Evolutionary conservation across 2,888 invertebrate genomes (phyloP).

Genomic region (Eupeodes latifasciatus): DNA sequence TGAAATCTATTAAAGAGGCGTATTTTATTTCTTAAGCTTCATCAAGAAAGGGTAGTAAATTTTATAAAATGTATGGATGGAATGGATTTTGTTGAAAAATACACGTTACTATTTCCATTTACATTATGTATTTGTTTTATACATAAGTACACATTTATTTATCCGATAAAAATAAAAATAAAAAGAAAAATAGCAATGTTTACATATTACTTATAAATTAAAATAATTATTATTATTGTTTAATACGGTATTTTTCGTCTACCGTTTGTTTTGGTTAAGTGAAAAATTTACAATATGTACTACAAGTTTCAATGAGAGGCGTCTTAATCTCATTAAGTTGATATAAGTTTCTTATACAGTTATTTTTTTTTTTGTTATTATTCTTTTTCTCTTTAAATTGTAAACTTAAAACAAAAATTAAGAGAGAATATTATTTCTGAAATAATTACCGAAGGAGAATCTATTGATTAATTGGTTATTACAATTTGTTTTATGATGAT

Average conservation of each 20-base stretch:
- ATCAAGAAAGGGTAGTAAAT: constrained; percentile 26
- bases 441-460: constrained; percentile 28
- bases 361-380: neutral
- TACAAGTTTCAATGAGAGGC: neutral
- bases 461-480: constrained; percentile 40
- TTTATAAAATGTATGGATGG: constrained; percentile 20
- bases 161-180: constrained; percentile 51
- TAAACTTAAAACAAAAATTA: constrained; percentile 30
- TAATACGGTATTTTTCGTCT: constrained; percentile 33
- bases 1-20: constrained; percentile 38
- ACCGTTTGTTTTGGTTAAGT: constrained; percentile 46
- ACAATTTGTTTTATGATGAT: neutral
- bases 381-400: neutral
- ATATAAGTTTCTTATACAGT: neutral
- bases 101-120: constrained; percentile 23
- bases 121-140: constrained; percentile 21
- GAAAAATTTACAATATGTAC: constrained; percentile 30
- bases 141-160: constrained; percentile 64
- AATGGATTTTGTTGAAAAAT: constrained; percentile 52
- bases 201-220: constrained; percentile 49
- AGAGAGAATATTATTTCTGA: neutral
- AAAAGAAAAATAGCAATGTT: constrained; percentile 34
- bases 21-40: constrained; percentile 59
- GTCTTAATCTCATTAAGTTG: neutral
- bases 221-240: constrained; percentile 15